Evolutionary conservation across 64 coral and sea anemone species (phyloP).

Genomic region (Pocillopora damicornis): DNA sequence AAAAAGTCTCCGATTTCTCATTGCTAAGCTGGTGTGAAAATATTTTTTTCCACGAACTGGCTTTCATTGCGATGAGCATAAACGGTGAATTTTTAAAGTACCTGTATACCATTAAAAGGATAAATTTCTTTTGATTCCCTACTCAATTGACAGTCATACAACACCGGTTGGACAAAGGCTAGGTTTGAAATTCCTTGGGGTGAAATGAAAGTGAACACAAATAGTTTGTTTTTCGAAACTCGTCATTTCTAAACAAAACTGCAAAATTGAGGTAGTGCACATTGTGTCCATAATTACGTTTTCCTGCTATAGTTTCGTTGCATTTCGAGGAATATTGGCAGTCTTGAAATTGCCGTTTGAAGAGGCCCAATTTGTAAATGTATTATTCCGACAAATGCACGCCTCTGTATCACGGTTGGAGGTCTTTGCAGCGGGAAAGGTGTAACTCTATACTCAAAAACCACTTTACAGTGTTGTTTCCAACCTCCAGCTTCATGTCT

Average conservation of each 20-base stretch:
- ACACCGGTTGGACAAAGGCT: background rate
- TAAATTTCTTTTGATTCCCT: conserved; percentile 16
- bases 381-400: background rate
- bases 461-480: background rate
- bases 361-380: background rate
- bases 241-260: background rate
- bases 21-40: background rate
- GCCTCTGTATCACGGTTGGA: background rate
- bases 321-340: background rate
- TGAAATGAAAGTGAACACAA: background rate
- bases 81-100: background rate
- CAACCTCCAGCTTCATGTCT: background rate
- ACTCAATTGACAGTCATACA: conserved; percentile 24
- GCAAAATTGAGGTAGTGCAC: background rate
- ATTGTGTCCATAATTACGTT: background rate
- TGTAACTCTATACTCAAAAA: background rate
- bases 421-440: background rate
- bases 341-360: background rate
- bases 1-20: background rate
- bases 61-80: background rate
- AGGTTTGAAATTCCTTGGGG: background rate
- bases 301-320: background rate
- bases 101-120: background rate
- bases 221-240: background rate
- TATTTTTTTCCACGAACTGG: background rate